A percentile compares a stretch with the other conserved stretches of the same genome.
Conservation (phyloP, 2,797 vertebrate species). For the Falco naumanni region DNA sequence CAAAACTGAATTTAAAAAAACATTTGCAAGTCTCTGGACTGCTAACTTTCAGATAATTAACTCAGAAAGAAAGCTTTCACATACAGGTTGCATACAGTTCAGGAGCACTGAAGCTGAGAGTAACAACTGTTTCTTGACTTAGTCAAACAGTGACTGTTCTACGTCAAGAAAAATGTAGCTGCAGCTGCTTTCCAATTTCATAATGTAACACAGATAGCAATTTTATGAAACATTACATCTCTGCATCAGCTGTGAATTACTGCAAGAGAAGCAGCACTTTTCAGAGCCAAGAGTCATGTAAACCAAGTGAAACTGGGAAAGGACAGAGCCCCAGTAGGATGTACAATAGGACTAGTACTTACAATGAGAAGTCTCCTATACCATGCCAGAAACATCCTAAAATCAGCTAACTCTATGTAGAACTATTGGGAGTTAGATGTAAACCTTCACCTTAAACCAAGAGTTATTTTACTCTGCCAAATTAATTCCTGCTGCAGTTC, state of each 20-base stretch:
- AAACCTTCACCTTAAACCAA: neutral
- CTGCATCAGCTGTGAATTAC: neutral
- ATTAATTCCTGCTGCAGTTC: neutral
- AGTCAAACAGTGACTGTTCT: constrained; percentile 41
- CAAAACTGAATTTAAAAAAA: constrained; percentile 34
- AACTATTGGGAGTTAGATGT: neutral
- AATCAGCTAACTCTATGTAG: neutral
- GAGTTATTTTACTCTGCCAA: neutral
- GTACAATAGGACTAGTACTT: neutral
- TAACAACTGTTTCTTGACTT: constrained; percentile 49
- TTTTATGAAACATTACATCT: constrained; percentile 17
- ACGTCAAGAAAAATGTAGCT: constrained; percentile 46
- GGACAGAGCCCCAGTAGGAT: neutral
- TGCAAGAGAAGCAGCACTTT: neutral
- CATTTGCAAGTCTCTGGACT: neutral
- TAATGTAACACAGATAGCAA: constrained; percentile 40
- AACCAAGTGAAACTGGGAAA: neutral
- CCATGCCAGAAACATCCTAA: neutral
- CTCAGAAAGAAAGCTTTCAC: constrained; percentile 19
- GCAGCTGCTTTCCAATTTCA: constrained; percentile 6
- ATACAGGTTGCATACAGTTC: constrained; percentile 22
- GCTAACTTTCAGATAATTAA: constrained; percentile 31
- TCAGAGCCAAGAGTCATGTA: neutral
- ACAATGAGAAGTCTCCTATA: neutral
- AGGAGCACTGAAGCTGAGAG: constrained; percentile 37